Evolutionary conservation across 2,113 vertebrate species (phyloP), one percentile per base, ranked within the genome.

Genomic region (Eulemur macaco): DNA sequence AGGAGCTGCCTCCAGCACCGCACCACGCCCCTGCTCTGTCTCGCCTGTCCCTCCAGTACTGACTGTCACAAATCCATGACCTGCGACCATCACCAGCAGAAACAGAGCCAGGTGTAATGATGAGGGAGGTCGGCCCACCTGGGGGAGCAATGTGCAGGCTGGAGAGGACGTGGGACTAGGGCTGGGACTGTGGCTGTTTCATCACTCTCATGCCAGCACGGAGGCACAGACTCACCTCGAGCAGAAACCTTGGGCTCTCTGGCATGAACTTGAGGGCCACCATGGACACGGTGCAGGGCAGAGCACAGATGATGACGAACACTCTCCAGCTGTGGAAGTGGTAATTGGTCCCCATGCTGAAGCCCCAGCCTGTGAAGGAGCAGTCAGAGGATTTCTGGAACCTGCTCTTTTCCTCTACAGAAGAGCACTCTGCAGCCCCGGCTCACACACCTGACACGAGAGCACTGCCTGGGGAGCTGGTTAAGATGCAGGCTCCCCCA

Each of bases 321-420:
- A 99, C 98, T 42, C 99, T 99, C 99, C 99, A 99, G 98, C 99
- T 99, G 98, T 99, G 99, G 98, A 99, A 99, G 97, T 99, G 99
- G 97, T 99, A 99, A 91, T 98, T 99, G 29, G 99, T 99, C 17
- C 99, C 99, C 97, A 99, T 99, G 95, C 99, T 99, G 97, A 99
- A 99, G 31, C 99, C 99, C 99, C 99, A 99, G 86, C 99, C 99
- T 99, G 98, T 4, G 98, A 97, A 95, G 78, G 92, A 91, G n/a
- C 73, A 85, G 27, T 5, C 47, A 76, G 64, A 66, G 31, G 1
- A 14, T 23, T 10, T 85, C 27, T 45, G 29, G 78, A 13, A 47
- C 29, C 5, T 1, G 7, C 2, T 9, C 82, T 81, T 31, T 20
- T n/a, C 21, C 8, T 0, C 12, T 5, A 10, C 52, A 34, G 39